These are phyloP conservation scores for Endomychus coccineus DNA, from an alignment of 2,888 invertebrate species.

Conservation along the genomic window DNA sequence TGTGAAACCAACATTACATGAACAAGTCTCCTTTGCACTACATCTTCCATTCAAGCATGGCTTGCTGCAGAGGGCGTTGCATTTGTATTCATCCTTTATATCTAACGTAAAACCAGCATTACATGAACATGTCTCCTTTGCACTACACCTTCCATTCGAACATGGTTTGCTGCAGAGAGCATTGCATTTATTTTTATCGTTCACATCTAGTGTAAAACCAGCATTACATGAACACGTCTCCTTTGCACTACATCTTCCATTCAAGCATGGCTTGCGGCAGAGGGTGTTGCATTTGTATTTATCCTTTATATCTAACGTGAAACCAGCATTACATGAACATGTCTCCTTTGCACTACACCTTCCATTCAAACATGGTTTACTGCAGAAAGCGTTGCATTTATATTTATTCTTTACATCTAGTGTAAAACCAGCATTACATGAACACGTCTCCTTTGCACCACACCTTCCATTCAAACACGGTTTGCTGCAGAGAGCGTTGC, in stretches of 20 bases:
- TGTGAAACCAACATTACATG: too few relatives aligned
- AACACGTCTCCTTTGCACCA: constrained; percentile 1
- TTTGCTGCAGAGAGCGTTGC: constrained; percentile 18
- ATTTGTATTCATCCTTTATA: constrained; percentile 21
- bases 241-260: constrained; percentile 25
- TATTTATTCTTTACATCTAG: constrained; percentile 4
- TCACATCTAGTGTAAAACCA: constrained; percentile 20
- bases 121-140: constrained; percentile 38
- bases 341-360: constrained; percentile 30
- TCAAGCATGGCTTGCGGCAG: constrained; percentile 21
- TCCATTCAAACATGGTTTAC: constrained; percentile 10
- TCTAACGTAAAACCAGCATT: constrained; percentile 25
- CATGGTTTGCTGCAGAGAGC: constrained; percentile 15
- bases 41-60: constrained; percentile 35
- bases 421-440: constrained; percentile 6
- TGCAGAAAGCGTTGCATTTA: constrained; percentile 12
- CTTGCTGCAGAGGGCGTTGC: constrained; percentile 35
- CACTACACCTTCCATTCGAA: constrained; percentile 37
- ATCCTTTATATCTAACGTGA: constrained; percentile 17
- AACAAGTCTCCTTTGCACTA: constrained; percentile 24
- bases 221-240: constrained; percentile 25
- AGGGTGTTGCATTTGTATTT: constrained; percentile 25
- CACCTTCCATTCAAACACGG: constrained; percentile 18
- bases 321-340: constrained; percentile 30
- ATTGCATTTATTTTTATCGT: constrained; percentile 20